Evolutionary conservation across 2,113 vertebrate species (phyloP), one percentile per base, ranked within the genome.

Genomic region (Pygathrix nemaeus): DNA sequence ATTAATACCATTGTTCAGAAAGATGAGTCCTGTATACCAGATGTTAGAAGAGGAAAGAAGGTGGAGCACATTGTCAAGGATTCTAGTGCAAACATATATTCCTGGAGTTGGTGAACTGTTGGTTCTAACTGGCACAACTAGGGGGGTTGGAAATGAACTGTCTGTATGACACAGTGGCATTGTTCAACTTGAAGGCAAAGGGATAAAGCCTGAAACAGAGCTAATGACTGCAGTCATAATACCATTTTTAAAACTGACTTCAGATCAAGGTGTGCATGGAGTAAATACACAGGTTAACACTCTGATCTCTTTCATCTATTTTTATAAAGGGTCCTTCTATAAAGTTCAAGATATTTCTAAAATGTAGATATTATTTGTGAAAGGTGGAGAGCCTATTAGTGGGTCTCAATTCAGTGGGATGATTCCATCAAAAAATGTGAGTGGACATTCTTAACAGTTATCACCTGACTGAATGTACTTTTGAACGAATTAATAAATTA

Each of bases 401-500:
- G 23, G 8, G 32, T 96, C 35, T 94, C 61, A 80, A 25, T 73
- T 78, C 68, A 70, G 8, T 43, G 17, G 27, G 16, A 80, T 72
- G 18, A 92, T 68, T 75, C 8, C 9, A 82, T 59, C 38, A 80
- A 55, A 55, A 80, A 80, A 55, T 80, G 35, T 52, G 35, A 78
- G 16, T 45, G 45, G 90, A 38, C 55, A n/a, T 78, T 75, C 45
- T 79, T 92, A 45, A 93, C 72, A 80, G 17, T 94, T 3, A 38
- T 92, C 13, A 80, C 38, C 27, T 59, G 12, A 59, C 61, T 92
- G 48, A 72, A 93, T 81, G 38, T 82, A 88, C 13, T 94, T 93
- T 88, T 81, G 50, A 91, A 84, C 94, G 30, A 90, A 72, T 83
- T 87, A 89, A 68, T 57, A 97, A 50, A 48, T 57, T 80, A 32